Conservation (phyloP, 2,113 vertebrate species). For the Trogon melanurus region DNA sequence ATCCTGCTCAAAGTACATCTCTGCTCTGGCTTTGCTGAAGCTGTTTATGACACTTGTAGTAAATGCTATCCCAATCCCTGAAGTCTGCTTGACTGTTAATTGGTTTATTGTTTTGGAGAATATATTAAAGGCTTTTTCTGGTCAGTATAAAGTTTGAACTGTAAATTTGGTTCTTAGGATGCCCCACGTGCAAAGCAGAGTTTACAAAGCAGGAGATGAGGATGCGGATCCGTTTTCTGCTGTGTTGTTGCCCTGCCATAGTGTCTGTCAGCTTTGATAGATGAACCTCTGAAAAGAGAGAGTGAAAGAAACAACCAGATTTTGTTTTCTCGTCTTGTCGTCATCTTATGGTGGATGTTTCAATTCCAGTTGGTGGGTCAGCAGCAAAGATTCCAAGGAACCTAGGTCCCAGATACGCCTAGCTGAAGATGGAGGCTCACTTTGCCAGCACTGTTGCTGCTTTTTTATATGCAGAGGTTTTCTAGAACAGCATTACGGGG, state of each 20-base stretch:
- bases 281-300: not conserved
- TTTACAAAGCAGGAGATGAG: not conserved
- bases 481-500: not conserved
- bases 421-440: not conserved
- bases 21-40: not conserved
- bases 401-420: not conserved
- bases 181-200: not conserved
- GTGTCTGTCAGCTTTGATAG: not conserved
- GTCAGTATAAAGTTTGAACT: not conserved
- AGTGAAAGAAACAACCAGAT: not conserved
- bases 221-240: not conserved
- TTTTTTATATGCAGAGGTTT: not conserved
- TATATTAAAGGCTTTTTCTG: not conserved
- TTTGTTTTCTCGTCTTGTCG: not conserved
- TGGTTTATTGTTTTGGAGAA: not conserved
- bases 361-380: not conserved
- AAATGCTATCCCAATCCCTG: not conserved
- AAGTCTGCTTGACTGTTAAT: fast-evolving
- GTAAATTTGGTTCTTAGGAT: not conserved
- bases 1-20: not conserved
- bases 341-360: not conserved
- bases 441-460: not conserved
- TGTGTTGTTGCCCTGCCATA: not conserved
- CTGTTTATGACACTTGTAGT: not conserved
- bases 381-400: not conserved